phyloP scores from a whole-genome alignment of 2,113 vertebrate species.

The Phrynocephalus versicolor region DNA sequence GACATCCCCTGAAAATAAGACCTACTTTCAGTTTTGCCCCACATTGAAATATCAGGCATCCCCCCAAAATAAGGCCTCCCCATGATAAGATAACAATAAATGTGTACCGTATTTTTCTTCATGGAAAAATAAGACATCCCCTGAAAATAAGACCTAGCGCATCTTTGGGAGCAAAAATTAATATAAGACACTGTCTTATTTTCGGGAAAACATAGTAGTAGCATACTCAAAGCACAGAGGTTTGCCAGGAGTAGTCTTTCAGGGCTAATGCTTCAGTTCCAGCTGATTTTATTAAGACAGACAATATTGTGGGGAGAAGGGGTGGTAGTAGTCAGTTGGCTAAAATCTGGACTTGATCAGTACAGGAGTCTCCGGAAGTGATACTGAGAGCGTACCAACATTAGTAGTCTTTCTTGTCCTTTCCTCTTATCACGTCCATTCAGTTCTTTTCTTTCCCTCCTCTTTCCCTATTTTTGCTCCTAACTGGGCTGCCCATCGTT shows the following conservation, averaged over 20 bases:
- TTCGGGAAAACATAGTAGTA: no score
- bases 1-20: no score
- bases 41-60: no score
- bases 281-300: neutral
- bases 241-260: neutral
- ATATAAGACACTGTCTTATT: no score
- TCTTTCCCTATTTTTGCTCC: constrained; percentile 4
- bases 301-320: neutral
- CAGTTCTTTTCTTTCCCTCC: neutral
- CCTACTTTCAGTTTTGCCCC: no score
- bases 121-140: no score
- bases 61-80: no score
- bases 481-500: constrained; percentile 16
- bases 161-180: no score
- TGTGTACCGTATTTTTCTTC: no score
- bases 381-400: constrained; percentile 8
- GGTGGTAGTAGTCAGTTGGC: neutral
- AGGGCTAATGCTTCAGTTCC: neutral
- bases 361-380: constrained; percentile 37
- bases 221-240: neutral
- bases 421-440: constrained; percentile 11
- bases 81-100: no score
- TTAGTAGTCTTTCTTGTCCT: constrained; percentile 16
- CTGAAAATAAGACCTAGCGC: no score
- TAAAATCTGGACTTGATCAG: constrained; percentile 34